Base-by-base conservation (phyloP, 2,888 invertebrate genomes). In the Diarsia dahlii region DNA sequence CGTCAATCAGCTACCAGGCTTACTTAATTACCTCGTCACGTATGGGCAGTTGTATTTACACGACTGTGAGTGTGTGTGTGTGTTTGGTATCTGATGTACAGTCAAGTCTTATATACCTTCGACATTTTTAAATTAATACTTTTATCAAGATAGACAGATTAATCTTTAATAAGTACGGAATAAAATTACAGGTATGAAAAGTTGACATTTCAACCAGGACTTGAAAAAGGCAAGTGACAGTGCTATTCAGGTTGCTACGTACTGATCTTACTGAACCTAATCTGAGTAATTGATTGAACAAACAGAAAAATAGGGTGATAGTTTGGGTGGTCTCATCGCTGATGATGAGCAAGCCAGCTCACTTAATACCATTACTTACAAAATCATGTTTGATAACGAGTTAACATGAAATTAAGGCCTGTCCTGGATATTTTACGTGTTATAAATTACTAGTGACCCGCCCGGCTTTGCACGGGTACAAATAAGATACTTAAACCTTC, bases 1-100 rank as follows among this genome's bases (percentile, higher is more conserved):
- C 90, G 93, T 93, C 93, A 93, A 91, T 93, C 92, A 89, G 87
- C 84, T 74, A 74, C 89, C 84, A 84, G 89, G 90, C 90, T 93
- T 92, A 92, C 92, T 92, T 93, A 92, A 92, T 92, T 92, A 92
- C 92, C 90, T 88, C 87, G 87, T 87, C 85, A 90, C 88, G 86
- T 89, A 87, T 80, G 85, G 82, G 74, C 79, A 88, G 82, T 83
- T 76, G 45, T 70, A 84, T 58, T 76, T 74, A 80, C 69, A 82
- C 65, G 39, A 66, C 3, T 74, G 50, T 58, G 34, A 13, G n/a
- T 69, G 81, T 88, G 76, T 87, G 64, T 88, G 76, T 87, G 64
- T 65, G n/a, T 18, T 73, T 52, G 9, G 46, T 48, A 50, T 39
- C 39, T 52, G 56, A 54, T 80, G 34, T 76, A 71, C 71, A 68